Base-by-base conservation (phyloP, 2,888 invertebrate species). In the Ormyrus nitidulus region DNA sequence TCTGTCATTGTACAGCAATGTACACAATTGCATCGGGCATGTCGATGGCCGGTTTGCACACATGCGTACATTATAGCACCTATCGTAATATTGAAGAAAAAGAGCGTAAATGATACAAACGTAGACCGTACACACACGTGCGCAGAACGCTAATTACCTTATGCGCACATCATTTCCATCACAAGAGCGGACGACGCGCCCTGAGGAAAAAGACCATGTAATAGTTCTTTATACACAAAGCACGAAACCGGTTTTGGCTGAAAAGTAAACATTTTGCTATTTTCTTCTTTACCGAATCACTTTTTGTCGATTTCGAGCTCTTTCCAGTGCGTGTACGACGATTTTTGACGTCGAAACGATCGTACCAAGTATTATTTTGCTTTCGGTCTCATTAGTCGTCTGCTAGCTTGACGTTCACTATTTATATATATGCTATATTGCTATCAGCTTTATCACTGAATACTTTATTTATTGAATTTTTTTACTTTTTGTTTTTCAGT, bases 181-280 rank as follows among this genome's bases (percentile, higher is more conserved):
- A 64, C 8, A 64, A 64, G 44, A 46, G 64, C 46, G 48, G 46
- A 64, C 64, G 64, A 64, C 64, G 48, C 48, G 46, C 46, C 48
- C 48, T 8, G 7, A 56, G 6, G 56, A 6, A 59, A 19, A 19
- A 56, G 2, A n/a, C 10, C 19, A 59, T 34, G 34, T 4, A 34
- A 34, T 34, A 34, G 34, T 34, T 62, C 34, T 5, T 7, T 48
- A 64, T n/a, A 59, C 59, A 34, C 34, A 8, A n/a, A 65, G 64
- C n/a, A 34, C 34, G 49, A 65, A 65, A 65, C 65, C 51, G 65
- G 51, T 65, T 65, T 51, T 51, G 13, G 46, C 48, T 64, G 48
- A 64, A 65, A 51, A 48, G 51, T 48, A 65, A 65, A 65, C n/a
- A 65, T 65, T 65, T 11, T 19, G 10, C 19, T n/a, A 65, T 64